These are phyloP conservation scores for Eristalis tenax DNA, from an alignment of 2,888 invertebrate species.

Conservation along the genomic window DNA sequence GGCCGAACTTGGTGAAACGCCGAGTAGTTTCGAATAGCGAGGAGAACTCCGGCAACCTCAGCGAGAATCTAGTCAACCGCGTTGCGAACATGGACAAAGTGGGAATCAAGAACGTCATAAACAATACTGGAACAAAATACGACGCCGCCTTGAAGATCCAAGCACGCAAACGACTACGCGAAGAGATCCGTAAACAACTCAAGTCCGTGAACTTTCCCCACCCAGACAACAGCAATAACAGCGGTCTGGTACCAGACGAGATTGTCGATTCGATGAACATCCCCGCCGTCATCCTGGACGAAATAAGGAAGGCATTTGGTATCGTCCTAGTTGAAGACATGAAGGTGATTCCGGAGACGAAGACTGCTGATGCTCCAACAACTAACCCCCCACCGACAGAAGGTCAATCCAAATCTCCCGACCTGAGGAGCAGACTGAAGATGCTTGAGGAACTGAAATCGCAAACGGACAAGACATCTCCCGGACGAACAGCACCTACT, in stretches of 20 bases:
- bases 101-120: slow-evolving; percentile 79
- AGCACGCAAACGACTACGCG: slow-evolving; percentile 77
- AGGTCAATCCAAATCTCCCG: slow-evolving; percentile 51
- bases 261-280: slow-evolving; percentile 78
- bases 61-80: slow-evolving; percentile 75
- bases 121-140: slow-evolving; percentile 79
- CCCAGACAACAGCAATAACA: slow-evolving; percentile 73
- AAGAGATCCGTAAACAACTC: slow-evolving; percentile 78
- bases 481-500: slow-evolving; percentile 9
- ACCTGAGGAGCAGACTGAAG: slow-evolving; percentile 73
- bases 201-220: slow-evolving; percentile 76
- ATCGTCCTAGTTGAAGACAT: slow-evolving; percentile 74
- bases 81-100: slow-evolving; percentile 79
- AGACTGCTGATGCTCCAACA: not conserved
- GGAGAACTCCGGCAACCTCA: slow-evolving; percentile 73
- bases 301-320: slow-evolving; percentile 79
- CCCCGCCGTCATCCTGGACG: slow-evolving; percentile 77
- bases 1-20: slow-evolving; percentile 74
- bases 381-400: not conserved
- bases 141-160: slow-evolving; percentile 78
- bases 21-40: slow-evolving; percentile 73
- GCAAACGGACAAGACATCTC: slow-evolving; percentile 34
- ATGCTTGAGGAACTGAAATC: slow-evolving; percentile 73
- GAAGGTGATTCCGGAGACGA: slow-evolving; percentile 3
- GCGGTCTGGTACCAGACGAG: slow-evolving; percentile 77